phyloP scores from a whole-genome alignment of 1,140 invertebrate species.

The Drosophila seguyi region DNA sequence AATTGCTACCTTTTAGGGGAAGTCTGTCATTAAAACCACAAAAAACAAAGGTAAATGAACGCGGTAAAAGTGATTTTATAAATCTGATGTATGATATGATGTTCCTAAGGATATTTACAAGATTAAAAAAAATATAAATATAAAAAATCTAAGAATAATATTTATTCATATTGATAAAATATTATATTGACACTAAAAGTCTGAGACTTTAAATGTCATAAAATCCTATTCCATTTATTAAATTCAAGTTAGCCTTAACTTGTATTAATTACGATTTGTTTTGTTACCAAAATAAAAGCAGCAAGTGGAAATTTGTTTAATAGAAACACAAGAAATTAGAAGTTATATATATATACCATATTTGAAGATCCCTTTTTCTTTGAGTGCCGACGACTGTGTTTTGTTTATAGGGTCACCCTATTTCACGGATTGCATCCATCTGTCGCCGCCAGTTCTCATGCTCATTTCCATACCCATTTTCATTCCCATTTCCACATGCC shows the following conservation, averaged over 20 bases:
- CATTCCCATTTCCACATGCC: conserved; percentile 33
- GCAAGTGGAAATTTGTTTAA: background rate
- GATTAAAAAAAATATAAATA: accelerated
- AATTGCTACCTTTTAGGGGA: conserved; percentile 13
- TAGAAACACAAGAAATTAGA: background rate
- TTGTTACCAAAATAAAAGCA: too few species aligned
- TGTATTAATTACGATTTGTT: too few species aligned
- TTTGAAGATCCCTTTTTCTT: conserved; percentile 14
- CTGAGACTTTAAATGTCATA: too few species aligned
- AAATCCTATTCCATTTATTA: too few species aligned
- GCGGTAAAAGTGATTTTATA: background rate
- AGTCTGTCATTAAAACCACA: background rate
- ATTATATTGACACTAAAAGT: too few species aligned
- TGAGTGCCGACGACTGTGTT: conserved; percentile 10
- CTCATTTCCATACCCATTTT: conserved; percentile 42
- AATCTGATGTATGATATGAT: too few species aligned
- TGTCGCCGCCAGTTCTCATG: conserved; percentile 48
- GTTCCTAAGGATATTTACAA: too few species aligned
- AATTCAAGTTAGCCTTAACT: too few species aligned
- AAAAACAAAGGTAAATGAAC: background rate
- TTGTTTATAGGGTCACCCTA: conserved; percentile 72
- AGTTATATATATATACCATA: background rate
- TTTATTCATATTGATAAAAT: too few species aligned
- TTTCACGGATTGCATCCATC: conserved; percentile 66
- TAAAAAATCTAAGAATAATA: background rate